These are phyloP conservation scores for Coturnix japonica DNA, from an alignment of 2,113 vertebrate genomes.

Conservation along the genomic window DNA sequence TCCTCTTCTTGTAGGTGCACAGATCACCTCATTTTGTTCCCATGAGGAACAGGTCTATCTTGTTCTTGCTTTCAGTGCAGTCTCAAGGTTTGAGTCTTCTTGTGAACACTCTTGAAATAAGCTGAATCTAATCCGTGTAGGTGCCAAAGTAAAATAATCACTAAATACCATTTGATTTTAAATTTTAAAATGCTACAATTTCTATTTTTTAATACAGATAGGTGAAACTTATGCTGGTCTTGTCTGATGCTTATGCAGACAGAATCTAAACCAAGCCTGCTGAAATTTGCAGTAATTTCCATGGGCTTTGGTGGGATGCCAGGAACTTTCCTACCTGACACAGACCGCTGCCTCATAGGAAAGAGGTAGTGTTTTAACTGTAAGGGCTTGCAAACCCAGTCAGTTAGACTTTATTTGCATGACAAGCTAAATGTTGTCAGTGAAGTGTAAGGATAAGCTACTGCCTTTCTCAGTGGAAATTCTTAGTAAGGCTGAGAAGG, in stretches of 20 bases:
- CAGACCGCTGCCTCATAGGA: not conserved
- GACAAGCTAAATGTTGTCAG: not conserved
- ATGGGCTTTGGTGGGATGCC: not conserved
- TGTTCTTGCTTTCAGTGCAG: not conserved
- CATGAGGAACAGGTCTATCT: not conserved
- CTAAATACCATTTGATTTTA: not conserved
- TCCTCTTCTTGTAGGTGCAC: not conserved
- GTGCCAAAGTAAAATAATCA: not conserved
- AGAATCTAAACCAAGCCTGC: not conserved
- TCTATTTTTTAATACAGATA: not conserved
- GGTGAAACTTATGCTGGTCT: not conserved
- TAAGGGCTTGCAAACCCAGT: not conserved
- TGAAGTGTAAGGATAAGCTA: not conserved
- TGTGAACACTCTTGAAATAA: not conserved
- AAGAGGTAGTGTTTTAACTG: not conserved
- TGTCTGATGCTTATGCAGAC: not conserved
- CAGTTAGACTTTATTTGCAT: not conserved
- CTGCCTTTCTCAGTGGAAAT: not conserved
- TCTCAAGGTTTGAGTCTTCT: not conserved
- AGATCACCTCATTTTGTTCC: not conserved
- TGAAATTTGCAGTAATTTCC: not conserved
- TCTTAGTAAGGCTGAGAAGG: not conserved
- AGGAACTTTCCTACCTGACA: not conserved
- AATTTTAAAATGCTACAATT: not conserved
- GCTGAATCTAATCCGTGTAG: not conserved